Evolutionary conservation across 2,888 invertebrate genomes (phyloP), one percentile per base, ranked within the genome.

Genomic region (Ophion obscuratus): DNA sequence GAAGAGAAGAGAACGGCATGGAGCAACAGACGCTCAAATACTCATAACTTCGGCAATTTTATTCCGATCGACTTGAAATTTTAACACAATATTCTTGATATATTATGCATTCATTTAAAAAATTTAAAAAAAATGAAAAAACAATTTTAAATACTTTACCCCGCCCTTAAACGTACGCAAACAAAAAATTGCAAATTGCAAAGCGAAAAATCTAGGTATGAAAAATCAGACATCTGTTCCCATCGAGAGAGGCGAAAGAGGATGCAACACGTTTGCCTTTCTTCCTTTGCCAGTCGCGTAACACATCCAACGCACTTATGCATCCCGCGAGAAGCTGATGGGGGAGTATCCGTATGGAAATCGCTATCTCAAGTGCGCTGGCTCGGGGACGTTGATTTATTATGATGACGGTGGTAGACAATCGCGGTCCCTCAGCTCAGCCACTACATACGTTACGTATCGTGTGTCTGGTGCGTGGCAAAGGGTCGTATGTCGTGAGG

Each of bases 351-450:
- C 79, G 81, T 83, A 84, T 86, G 82, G 76, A 86, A 88, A 86
- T 79, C 67, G 68, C 83, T 81, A 85, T 83, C 77, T 85, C 80
- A 64, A 81, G 59, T 67, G 36, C 53, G 57, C 61, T 81, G 77
- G 74, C 40, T 9, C 40, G 17, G 2, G 81, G 84, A 83, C 78
- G 84, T 88, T 87, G 86, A 88, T 88, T 88, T 87, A 88, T 87
- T 87, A 81, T 81, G 81, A 86, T 83, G 84, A 79, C 77, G 75
- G 47, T 14, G 75, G 66, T 17, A 44, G 75, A 87, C 77, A 86
- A 84, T 87, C 64, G 86, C 62, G 62, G 61, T 85, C 40, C 62
- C 78, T 78, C 70, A 36, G 59, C 31, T 44, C 74, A 61, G 74
- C 40, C 20, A 44, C 40, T 40, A 74, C 62, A 14, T 44, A 14